These are phyloP conservation scores for Ctenomys sociabilis DNA, from an alignment of 2,113 vertebrate species.

Conservation along the genomic window DNA sequence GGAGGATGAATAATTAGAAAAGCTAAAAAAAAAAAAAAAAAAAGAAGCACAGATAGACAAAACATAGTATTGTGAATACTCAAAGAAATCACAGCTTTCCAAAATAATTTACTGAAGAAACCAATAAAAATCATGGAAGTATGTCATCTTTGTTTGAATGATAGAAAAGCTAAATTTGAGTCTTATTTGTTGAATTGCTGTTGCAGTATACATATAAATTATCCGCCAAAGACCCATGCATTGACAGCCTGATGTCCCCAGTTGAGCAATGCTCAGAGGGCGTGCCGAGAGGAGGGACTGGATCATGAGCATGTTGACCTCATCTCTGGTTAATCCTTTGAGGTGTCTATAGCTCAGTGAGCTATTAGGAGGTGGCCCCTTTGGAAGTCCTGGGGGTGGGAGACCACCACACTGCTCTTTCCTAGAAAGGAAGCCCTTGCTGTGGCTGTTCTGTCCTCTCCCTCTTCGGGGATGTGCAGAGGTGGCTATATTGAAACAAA, in stretches of 20 bases:
- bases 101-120: background rate
- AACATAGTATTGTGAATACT: background rate
- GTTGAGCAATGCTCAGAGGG: background rate
- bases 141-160: background rate
- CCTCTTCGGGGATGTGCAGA: background rate
- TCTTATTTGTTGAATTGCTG: background rate
- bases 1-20: background rate
- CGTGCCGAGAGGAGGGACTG: background rate
- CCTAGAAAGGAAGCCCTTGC: background rate
- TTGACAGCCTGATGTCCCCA: background rate
- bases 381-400: background rate
- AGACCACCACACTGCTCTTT: background rate
- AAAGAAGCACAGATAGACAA: background rate
- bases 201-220: background rate
- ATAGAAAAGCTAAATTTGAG: background rate
- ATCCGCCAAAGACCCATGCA: background rate
- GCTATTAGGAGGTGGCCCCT: background rate
- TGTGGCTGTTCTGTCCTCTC: background rate
- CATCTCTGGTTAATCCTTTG: background rate
- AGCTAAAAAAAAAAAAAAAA: background rate
- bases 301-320: background rate
- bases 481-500: background rate
- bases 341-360: background rate
- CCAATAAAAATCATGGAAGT: background rate
- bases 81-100: conserved; percentile 17